Evolutionary conservation across 1,140 invertebrate genomes (phyloP), one percentile per base, ranked within the genome.

Genomic region (Cephus cinctus): DNA sequence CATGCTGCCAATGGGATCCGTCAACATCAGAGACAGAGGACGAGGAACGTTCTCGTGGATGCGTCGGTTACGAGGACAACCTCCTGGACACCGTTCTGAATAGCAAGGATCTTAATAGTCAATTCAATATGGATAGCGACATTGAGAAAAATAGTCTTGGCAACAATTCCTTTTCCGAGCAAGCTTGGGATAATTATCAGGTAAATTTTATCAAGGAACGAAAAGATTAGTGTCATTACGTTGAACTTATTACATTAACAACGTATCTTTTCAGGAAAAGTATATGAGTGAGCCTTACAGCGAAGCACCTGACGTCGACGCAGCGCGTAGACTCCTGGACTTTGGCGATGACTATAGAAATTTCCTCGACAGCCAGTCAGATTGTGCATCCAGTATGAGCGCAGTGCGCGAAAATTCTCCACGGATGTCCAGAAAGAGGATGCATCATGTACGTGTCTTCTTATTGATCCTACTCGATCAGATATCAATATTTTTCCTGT

Each of bases 291-390:
- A 94, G 65, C 83, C 90, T 12, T 94, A 94, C 68, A 94, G 90
- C 47, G 92, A 95, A 75, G 83, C 86, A n/a, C 85, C 87, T 12
- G 92, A 95, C 69, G 86, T 89, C 6, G 91, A 94, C 71, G 85
- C 87, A 6, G 89, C 90, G 34, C 80, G 87, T 36, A 82, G 83
- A 53, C 75, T 94, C 9, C 71, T 94, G 42, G 89, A 93, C 62
- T 94, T 94, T 71, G 91, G 91, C 21, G 92, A 95, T 71, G 92
- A 95, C 76, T 95, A 95, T 73, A 80, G 91, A 64, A 87, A 86
- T 57, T 92, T 86, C 69, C 78, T 95, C 15, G 91, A 93, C 70
- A 91, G 89, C 55, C 89, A 90, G 66, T 92, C 89, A 0, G 89
- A 91, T 64, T 86, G 86, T 67, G 87, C 86, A 53, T 88, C 86